These are phyloP conservation scores for Ephialtes manifestator DNA, from an alignment of 2,888 invertebrate species.

Conservation along the genomic window DNA sequence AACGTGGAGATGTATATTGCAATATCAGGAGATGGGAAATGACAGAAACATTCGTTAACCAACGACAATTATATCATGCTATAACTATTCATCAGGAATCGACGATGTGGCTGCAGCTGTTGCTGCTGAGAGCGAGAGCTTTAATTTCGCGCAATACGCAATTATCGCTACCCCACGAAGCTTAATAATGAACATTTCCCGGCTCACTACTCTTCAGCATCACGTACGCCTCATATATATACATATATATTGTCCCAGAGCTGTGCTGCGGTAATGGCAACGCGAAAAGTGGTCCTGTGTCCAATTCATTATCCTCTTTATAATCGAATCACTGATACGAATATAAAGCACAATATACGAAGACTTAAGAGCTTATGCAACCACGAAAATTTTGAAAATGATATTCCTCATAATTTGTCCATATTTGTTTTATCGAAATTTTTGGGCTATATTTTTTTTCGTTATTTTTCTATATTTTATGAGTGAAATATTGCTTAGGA, in stretches of 20 bases:
- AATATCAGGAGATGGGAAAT: not conserved
- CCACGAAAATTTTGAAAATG: too few relatives aligned
- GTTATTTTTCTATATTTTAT: too few relatives aligned
- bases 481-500: too few relatives aligned
- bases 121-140: constrained; percentile 15
- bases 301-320: constrained; percentile 40
- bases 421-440: too few relatives aligned
- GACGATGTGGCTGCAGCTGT: constrained; percentile 22
- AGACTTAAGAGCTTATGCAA: not conserved
- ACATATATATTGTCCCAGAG: not conserved
- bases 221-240: not conserved
- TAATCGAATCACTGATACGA: constrained; percentile 7
- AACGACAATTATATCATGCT: constrained; percentile 1
- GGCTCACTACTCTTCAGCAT: constrained; percentile 15
- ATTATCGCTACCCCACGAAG: constrained; percentile 53
- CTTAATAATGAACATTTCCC: constrained; percentile 54
- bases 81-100: constrained; percentile 17
- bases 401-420: too few relatives aligned
- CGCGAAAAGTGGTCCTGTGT: constrained; percentile 8
- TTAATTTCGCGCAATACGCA: constrained; percentile 46
- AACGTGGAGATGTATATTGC: not conserved
- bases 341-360: not conserved
- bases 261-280: not conserved
- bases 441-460: too few relatives aligned
- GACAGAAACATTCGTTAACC: constrained; percentile 35